Evolutionary conservation across 2,888 invertebrate genomes (phyloP).

Genomic region (Conistra vaccinii): DNA sequence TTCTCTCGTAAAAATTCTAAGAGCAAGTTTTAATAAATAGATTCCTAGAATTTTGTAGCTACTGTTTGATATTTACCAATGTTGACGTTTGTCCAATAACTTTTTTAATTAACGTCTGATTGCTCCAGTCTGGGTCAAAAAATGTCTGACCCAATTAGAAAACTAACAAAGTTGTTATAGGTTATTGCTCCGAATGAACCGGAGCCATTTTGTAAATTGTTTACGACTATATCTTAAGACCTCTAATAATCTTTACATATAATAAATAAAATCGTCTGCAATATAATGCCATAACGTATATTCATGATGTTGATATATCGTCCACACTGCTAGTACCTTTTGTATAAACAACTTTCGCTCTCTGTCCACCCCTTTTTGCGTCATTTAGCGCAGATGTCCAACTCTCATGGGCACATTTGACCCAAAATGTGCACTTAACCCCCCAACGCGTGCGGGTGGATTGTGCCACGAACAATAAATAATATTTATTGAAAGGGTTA

Average conservation of each 20-base stretch:
- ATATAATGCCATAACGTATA: slow-evolving; percentile 18
- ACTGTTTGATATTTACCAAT: slow-evolving; percentile 35
- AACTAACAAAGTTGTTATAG: slow-evolving; percentile 17
- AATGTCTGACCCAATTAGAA: slow-evolving; percentile 39
- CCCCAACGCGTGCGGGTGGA: slow-evolving; percentile 73
- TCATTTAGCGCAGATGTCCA: slow-evolving; percentile 78
- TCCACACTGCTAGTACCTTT: slow-evolving; percentile 33
- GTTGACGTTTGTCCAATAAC: slow-evolving; percentile 41
- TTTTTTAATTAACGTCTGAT: slow-evolving; percentile 50
- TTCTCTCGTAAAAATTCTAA: slow-evolving; percentile 11
- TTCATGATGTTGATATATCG: slow-evolving; percentile 45
- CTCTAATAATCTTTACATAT: neutral
- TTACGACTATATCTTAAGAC: slow-evolving; percentile 2
- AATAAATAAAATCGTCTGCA: neutral
- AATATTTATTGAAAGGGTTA: slow-evolving; percentile 74
- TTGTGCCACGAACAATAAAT: slow-evolving; percentile 69
- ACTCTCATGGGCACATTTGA: slow-evolving; percentile 68
- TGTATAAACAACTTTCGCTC: slow-evolving; percentile 70
- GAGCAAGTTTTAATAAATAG: slow-evolving; percentile 23
- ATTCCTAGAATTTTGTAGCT: slow-evolving; percentile 14
- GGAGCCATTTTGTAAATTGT: slow-evolving; percentile 10
- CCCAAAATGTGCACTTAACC: slow-evolving; percentile 70
- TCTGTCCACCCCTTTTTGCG: slow-evolving; percentile 71
- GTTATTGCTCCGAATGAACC: neutral
- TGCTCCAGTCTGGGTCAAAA: slow-evolving; percentile 30